Conservation (phyloP, 2,113 vertebrate species). For the Chloropsis cyanopogon region DNA sequence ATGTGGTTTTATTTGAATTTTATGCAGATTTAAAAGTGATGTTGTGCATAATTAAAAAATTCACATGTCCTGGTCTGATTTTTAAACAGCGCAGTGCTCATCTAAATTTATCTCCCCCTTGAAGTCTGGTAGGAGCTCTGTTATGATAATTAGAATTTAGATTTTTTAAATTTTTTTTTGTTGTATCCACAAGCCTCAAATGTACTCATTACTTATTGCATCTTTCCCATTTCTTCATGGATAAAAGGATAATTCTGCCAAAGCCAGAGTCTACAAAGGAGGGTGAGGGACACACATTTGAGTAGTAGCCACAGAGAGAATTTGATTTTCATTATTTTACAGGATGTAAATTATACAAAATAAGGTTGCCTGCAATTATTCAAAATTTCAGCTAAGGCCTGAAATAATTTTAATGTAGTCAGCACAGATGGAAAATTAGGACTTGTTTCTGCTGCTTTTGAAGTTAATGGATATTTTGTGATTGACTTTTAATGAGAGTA, state of each 20-base stretch:
- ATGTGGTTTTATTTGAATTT: neutral
- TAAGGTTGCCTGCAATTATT: neutral
- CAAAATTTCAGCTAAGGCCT: neutral
- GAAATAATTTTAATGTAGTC: constrained; percentile 18
- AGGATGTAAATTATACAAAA: neutral
- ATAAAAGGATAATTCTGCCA: neutral
- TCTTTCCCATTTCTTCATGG: neutral
- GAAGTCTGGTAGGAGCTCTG: neutral
- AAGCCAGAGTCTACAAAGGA: neutral
- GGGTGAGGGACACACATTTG: neutral
- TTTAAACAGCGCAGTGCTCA: neutral
- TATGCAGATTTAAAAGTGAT: neutral
- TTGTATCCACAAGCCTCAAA: neutral
- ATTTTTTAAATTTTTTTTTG: neutral
- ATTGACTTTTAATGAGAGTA: constrained; percentile 33
- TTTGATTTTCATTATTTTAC: constrained; percentile 5
- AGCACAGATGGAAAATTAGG: constrained; percentile 23
- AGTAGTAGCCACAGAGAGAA: neutral
- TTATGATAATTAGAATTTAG: neutral
- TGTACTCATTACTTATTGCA: neutral
- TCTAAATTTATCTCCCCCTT: neutral
- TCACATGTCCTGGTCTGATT: neutral
- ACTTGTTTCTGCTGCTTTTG: constrained; percentile 25
- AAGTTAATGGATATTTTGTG: constrained; percentile 44
- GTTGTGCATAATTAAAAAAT: neutral